Evolutionary conservation across 2,113 vertebrate genomes (phyloP).

Genomic region (Triplophysa tibetana): DNA sequence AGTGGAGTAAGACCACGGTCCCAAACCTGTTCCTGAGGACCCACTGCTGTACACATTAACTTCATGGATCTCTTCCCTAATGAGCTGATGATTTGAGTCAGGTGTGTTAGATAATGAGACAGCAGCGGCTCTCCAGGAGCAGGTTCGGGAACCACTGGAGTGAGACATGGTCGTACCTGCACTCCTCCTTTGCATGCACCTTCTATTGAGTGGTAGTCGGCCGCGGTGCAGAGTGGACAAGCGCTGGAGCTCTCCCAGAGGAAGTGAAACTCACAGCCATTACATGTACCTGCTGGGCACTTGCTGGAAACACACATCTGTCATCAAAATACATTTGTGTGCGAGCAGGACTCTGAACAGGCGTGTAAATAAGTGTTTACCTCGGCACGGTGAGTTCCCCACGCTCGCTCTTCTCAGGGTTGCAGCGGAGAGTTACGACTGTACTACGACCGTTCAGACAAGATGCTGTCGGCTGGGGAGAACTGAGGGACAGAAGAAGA

Average conservation of each 20-base stretch:
- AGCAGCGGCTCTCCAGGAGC: too few species aligned
- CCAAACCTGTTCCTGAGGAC: too few species aligned
- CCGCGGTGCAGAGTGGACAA: slow-evolving; percentile 87
- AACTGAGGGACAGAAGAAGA: slow-evolving; percentile 69
- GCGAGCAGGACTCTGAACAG: background rate
- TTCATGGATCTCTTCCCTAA: too few species aligned
- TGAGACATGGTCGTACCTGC: slow-evolving; percentile 76
- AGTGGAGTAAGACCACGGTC: background rate
- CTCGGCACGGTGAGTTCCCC: slow-evolving; percentile 89
- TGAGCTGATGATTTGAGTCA: too few species aligned
- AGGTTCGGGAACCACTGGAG: background rate
- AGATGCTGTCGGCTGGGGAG: slow-evolving; percentile 85
- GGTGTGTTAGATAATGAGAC: too few species aligned
- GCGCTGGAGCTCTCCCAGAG: slow-evolving; percentile 93
- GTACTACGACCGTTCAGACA: slow-evolving; percentile 86
- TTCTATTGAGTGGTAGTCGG: slow-evolving; percentile 91
- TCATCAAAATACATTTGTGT: background rate
- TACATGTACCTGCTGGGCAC: slow-evolving; percentile 92
- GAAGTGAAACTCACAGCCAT: slow-evolving; percentile 91
- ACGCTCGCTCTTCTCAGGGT: slow-evolving; percentile 75
- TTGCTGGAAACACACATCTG: slow-evolving; percentile 65
- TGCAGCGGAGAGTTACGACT: slow-evolving; percentile 88
- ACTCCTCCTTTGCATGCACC: slow-evolving; percentile 89
- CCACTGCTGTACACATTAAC: too few species aligned
- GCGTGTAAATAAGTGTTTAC: slow-evolving; percentile 64